Evolutionary conservation across 2,797 vertebrate genomes (phyloP).

Genomic region (Gephyroberyx darwinii): DNA sequence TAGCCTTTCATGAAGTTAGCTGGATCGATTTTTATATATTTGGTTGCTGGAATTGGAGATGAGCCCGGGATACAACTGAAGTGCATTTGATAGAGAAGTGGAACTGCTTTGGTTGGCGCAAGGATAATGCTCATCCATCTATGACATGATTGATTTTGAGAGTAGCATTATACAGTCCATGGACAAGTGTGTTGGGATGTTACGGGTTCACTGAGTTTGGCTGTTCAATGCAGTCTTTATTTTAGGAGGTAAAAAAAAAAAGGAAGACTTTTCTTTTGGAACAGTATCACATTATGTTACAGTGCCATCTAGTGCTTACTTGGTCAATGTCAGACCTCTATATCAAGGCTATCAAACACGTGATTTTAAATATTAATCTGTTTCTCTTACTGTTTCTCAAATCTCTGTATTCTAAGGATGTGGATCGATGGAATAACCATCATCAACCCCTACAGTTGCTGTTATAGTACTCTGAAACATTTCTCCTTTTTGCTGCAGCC

Average conservation of each 20-base stretch:
- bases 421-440: background rate
- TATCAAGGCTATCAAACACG: constrained; percentile 17
- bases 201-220: background rate
- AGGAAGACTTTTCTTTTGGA: background rate
- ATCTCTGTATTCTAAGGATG: constrained; percentile 13
- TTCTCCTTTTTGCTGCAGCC: constrained; percentile 77
- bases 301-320: constrained; percentile 75
- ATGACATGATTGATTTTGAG: background rate
- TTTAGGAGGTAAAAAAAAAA: constrained; percentile 16
- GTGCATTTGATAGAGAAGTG: background rate
- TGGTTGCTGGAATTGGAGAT: background rate
- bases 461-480: constrained; percentile 23
- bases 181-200: background rate
- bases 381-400: constrained; percentile 27
- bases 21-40: no score
- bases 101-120: no score
- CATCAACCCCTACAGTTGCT: background rate
- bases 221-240: constrained; percentile 1
- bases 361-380: constrained; percentile 27
- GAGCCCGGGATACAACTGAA: background rate
- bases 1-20: no score
- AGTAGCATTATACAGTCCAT: background rate
- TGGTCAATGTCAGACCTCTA: constrained; percentile 6
- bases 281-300: constrained; percentile 30
- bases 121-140: no score